phyloP scores from a whole-genome alignment of 2,113 vertebrate genomes.

The Myiozetetes cayanensis region DNA sequence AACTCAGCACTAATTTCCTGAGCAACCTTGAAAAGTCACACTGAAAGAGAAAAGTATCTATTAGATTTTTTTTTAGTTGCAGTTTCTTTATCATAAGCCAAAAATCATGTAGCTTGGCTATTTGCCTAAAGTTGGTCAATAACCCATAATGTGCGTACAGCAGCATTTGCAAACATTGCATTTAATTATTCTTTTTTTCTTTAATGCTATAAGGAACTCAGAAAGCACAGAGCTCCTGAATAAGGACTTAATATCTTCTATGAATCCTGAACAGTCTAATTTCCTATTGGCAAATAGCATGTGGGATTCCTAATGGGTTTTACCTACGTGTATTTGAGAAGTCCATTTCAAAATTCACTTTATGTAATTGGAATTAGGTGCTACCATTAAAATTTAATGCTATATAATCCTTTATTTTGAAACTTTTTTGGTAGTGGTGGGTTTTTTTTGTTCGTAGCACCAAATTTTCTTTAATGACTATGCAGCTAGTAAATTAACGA shows the following conservation, averaged over 20 bases:
- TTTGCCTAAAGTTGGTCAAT: conserved; percentile 10
- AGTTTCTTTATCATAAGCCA: neutral
- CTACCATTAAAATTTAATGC: neutral
- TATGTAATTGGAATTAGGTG: neutral
- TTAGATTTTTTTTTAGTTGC: neutral
- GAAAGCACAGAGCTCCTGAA: neutral
- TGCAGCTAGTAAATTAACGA: neutral
- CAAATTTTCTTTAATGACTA: neutral
- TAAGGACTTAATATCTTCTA: neutral
- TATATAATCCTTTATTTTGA: neutral
- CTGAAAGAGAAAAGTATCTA: neutral
- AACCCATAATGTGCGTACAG: neutral
- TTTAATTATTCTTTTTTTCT: neutral
- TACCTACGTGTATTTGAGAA: neutral
- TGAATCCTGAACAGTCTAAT: neutral
- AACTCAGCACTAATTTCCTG: neutral
- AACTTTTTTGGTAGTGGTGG: neutral
- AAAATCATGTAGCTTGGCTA: neutral
- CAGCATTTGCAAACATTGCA: neutral
- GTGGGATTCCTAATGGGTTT: neutral
- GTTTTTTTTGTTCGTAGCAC: neutral
- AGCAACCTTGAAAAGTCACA: neutral
- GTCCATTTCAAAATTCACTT: neutral
- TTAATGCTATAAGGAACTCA: neutral
- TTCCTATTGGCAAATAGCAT: neutral